Percentiles rank a stretch among this genome's conserved stretches.
phyloP scores from a whole-genome alignment of 1,140 invertebrate species.

The Penaeus indicus region DNA sequence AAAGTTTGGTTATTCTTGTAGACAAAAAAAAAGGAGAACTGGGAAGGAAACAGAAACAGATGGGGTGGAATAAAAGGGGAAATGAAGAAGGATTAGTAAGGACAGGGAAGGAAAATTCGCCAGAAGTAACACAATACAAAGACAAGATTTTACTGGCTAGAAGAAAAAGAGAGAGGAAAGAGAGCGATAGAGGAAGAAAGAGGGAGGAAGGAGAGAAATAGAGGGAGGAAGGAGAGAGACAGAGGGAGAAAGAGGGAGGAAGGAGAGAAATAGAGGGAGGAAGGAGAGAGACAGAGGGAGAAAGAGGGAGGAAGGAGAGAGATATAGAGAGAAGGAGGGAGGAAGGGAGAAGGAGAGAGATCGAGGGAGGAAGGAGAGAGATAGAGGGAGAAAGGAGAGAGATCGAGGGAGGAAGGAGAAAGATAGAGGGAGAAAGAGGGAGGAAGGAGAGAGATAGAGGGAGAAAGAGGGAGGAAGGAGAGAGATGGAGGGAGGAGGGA shows the following conservation, averaged over 20 bases:
- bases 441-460: neutral
- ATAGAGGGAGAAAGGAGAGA: neutral
- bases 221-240: neutral
- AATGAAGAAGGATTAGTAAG: no score
- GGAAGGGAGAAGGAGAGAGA: neutral
- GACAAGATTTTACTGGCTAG: no score
- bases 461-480: neutral
- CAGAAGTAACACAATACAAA: no score
- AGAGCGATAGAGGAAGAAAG: neutral
- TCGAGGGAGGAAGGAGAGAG: neutral
- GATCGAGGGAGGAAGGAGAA: neutral
- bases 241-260: neutral
- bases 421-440: neutral
- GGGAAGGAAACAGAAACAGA: neutral
- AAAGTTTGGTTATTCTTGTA: no score
- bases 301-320: neutral
- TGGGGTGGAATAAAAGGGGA: neutral
- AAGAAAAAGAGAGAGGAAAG: neutral
- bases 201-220: neutral
- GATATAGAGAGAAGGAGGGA: neutral
- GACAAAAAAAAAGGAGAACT: neutral
- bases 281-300: neutral
- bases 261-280: neutral
- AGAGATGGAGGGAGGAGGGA: no score
- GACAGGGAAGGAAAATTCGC: no score